Conservation (phyloP, 2,888 invertebrate genomes). For the Agrilus mali region DNA sequence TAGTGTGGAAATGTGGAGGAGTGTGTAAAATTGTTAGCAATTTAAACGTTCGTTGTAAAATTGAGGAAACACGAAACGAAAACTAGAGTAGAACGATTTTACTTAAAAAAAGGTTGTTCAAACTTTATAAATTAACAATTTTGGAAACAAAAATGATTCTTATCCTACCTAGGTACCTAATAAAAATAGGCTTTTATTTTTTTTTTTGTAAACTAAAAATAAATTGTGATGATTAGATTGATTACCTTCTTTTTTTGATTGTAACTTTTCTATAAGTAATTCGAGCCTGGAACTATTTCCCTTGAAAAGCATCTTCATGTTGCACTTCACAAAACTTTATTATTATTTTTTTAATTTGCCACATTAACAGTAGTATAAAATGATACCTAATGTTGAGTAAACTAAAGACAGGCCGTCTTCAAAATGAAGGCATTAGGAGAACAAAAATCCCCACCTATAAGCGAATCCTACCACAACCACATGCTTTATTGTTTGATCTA, state of each 20-base stretch:
- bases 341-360: not conserved
- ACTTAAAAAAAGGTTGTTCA: not conserved
- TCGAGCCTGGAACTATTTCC: conserved; percentile 76
- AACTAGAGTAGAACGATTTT: not conserved
- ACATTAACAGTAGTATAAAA: not conserved
- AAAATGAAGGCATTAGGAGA: too few species aligned
- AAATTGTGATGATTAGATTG: too few species aligned
- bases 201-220: too few species aligned
- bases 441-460: too few species aligned
- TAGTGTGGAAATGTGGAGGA: conserved; percentile 13
- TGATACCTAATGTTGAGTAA: too few species aligned
- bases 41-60: conserved; percentile 22
- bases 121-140: too few species aligned
- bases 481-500: too few species aligned
- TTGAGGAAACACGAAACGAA: conserved; percentile 17
- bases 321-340: conserved; percentile 3
- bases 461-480: too few species aligned
- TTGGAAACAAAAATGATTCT: too few species aligned
- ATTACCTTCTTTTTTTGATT: conserved; percentile 49
- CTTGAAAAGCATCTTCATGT: conserved; percentile 61
- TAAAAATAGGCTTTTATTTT: too few species aligned
- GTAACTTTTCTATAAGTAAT: conserved; percentile 76
- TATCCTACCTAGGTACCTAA: too few species aligned
- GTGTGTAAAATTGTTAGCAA: conserved; percentile 9
- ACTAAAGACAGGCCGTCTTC: too few species aligned